A percentile compares a stretch with the other conserved stretches of the same genome.
Conservation (phyloP, 2,797 vertebrate genomes). For the Emydoidea blandingii region DNA sequence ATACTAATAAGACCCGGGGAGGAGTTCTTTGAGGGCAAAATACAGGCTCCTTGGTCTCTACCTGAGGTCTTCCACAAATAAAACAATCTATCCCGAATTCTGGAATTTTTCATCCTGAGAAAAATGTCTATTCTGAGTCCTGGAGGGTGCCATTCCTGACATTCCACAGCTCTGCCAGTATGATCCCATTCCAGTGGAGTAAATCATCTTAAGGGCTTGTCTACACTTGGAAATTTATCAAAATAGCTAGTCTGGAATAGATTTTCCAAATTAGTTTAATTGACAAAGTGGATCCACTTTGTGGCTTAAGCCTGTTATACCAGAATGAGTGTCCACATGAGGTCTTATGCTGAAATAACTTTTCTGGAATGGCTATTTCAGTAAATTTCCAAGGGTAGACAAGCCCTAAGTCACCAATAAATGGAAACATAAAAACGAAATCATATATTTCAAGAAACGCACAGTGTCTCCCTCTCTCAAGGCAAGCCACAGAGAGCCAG, state of each 20-base stretch:
- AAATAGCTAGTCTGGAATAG: neutral
- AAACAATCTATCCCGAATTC: neutral
- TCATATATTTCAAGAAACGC: neutral
- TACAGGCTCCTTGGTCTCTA: neutral
- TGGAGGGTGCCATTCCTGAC: fast-evolving
- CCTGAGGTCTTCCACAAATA: neutral
- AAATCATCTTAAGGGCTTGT: neutral
- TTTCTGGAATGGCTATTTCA: neutral
- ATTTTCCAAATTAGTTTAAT: fast-evolving
- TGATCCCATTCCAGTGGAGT: neutral
- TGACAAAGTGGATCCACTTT: neutral
- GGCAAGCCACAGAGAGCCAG: neutral
- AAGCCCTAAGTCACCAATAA: neutral
- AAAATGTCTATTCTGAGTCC: no score
- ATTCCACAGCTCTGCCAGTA: neutral
- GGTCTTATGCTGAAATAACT: neutral
- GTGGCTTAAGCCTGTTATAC: neutral
- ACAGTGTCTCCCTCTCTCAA: neutral
- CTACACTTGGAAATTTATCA: neutral
- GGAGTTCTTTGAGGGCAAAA: neutral
- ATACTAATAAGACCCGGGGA: neutral
- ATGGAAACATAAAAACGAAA: neutral
- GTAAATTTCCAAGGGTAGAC: neutral
- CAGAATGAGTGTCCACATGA: neutral
- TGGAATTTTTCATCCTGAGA: neutral